phyloP scores from a whole-genome alignment of 2,113 vertebrate species.

The Scomber japonicus region DNA sequence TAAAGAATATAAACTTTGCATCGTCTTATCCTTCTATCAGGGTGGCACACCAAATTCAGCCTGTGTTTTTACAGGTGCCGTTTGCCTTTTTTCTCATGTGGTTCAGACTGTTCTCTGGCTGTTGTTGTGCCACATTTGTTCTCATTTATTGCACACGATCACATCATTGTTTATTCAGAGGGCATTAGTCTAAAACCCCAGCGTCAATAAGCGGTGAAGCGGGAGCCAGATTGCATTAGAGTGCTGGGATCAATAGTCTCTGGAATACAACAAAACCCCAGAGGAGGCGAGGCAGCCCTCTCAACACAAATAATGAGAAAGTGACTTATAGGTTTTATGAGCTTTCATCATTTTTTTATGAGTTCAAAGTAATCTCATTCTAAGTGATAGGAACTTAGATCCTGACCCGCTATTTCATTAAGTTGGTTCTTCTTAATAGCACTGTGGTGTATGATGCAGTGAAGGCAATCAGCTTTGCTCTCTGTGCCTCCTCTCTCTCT shows the following conservation, averaged over 20 bases:
- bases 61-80: background rate
- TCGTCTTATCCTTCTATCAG: background rate
- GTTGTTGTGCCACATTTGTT: constrained; percentile 49
- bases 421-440: constrained; percentile 31
- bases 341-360: constrained; percentile 48
- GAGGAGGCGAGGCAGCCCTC: constrained; percentile 28
- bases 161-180: constrained; percentile 68
- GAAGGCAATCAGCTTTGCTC: background rate
- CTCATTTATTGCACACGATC: constrained; percentile 51
- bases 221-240: constrained; percentile 51
- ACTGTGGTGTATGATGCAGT: background rate
- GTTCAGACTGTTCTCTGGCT: background rate
- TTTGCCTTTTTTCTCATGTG: constrained; percentile 1
- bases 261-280: constrained; percentile 21
- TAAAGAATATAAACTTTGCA: no score
- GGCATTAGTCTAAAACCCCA: constrained; percentile 55
- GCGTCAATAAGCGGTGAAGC: constrained; percentile 38
- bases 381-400: constrained; percentile 26
- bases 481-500: background rate
- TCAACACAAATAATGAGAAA: constrained; percentile 51
- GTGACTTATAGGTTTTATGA: constrained; percentile 37
- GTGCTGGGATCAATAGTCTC: constrained; percentile 51
- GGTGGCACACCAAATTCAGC: background rate
- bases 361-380: constrained; percentile 46
- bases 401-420: constrained; percentile 47